These are phyloP conservation scores for Sapayoa aenigma DNA, from an alignment of 2,113 vertebrate species.

Conservation along the genomic window DNA sequence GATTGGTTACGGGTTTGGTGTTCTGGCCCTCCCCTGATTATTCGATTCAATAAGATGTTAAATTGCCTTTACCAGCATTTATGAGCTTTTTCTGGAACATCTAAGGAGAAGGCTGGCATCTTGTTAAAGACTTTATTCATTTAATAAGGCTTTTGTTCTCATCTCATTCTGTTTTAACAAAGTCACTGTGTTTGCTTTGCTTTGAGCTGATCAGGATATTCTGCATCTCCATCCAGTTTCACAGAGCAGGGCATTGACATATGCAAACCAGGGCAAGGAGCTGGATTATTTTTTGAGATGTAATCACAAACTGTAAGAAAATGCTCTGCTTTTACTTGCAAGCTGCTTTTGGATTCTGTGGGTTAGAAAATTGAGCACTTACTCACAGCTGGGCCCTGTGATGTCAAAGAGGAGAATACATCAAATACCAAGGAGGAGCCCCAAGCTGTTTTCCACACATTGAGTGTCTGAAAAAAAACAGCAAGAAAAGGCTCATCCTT, in stretches of 20 bases:
- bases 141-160: background rate
- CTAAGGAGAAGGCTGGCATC: background rate
- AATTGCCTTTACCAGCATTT: background rate
- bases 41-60: background rate
- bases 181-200: background rate
- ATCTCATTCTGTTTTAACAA: background rate
- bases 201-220: background rate
- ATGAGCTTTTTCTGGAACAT: background rate
- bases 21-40: background rate
- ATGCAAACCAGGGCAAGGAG: background rate
- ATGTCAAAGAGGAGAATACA: background rate
- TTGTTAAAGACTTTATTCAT: background rate
- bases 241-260: background rate
- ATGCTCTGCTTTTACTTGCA: background rate
- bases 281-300: background rate
- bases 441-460: background rate
- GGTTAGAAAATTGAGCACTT: background rate
- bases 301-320: background rate
- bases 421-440: background rate
- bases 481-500: background rate
- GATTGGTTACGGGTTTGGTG: background rate
- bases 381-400: background rate
- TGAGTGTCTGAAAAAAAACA: background rate
- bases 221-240: background rate
- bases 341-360: background rate